Conservation (phyloP, 2,888 invertebrate species). For the Phanerotoma sp. region DNA sequence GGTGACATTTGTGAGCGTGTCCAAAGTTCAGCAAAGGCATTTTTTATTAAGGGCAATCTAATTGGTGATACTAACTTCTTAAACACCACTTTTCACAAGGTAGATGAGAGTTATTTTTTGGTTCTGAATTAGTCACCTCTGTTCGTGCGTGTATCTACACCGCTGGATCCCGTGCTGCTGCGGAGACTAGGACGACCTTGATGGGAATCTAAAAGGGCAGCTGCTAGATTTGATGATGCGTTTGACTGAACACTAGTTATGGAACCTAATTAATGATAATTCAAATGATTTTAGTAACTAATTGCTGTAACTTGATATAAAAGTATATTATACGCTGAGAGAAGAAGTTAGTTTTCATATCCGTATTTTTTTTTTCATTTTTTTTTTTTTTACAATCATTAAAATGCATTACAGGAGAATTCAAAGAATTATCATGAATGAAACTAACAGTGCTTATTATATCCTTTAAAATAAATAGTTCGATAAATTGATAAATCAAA, state of each 20-base stretch:
- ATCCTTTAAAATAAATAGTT: no score
- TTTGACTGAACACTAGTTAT: constrained; percentile 56
- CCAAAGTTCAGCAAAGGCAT: neutral
- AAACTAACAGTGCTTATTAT: no score
- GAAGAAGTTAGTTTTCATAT: no score
- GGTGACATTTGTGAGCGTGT: neutral
- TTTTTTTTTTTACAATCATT: no score
- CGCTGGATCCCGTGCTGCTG: constrained; percentile 48
- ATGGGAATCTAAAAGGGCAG: constrained; percentile 62
- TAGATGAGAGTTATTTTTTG: constrained; percentile 46
- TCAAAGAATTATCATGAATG: no score
- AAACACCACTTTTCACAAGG: constrained; percentile 41
- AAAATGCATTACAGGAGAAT: no score
- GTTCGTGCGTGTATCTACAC: constrained; percentile 52
- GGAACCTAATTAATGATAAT: constrained; percentile 33
- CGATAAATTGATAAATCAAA: no score
- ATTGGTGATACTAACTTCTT: constrained; percentile 45
- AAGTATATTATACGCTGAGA: no score
- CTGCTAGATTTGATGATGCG: constrained; percentile 62
- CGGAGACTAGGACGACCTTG: constrained; percentile 56
- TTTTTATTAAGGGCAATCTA: constrained; percentile 24
- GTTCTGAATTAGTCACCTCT: constrained; percentile 53
- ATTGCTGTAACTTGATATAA: neutral
- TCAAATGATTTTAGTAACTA: neutral
- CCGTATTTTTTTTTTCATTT: no score